Evolutionary conservation across 2,888 invertebrate genomes (phyloP).

Genomic region (Melipona bicolor): DNA sequence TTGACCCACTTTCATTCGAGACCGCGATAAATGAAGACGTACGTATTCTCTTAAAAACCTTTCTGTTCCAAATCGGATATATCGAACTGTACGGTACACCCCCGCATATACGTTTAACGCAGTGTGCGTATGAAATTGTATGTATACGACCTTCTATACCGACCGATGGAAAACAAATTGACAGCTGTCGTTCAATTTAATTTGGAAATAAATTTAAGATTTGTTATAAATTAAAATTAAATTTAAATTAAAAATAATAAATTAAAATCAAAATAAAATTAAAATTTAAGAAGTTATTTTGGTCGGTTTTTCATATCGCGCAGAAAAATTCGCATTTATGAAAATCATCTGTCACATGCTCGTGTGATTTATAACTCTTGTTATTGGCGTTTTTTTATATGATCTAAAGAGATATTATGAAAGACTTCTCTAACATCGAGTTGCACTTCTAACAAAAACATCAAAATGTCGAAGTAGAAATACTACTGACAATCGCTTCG

Average conservation of each 20-base stretch:
- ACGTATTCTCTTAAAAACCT: not conserved
- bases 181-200: not conserved
- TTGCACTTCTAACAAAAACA: not conserved
- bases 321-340: not conserved
- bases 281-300: no score
- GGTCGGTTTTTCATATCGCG: not conserved
- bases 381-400: slow-evolving; percentile 23
- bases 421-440: not conserved
- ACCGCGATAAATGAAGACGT: not conserved
- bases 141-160: not conserved
- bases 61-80: not conserved
- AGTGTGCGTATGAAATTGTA: not conserved
- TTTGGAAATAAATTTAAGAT: not conserved
- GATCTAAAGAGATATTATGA: slow-evolving; percentile 49
- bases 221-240: no score
- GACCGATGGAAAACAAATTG: not conserved
- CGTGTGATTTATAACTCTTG: slow-evolving; percentile 20
- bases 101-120: not conserved
- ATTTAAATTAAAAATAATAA: no score
- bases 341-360: slow-evolving; percentile 17
- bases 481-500: not conserved
- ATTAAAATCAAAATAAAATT: no score
- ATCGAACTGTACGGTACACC: not conserved
- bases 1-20: slow-evolving; percentile 8
- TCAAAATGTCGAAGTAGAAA: not conserved